Base-by-base conservation (phyloP, 1,140 invertebrate species). In the Thaumetopoea pityocampa region DNA sequence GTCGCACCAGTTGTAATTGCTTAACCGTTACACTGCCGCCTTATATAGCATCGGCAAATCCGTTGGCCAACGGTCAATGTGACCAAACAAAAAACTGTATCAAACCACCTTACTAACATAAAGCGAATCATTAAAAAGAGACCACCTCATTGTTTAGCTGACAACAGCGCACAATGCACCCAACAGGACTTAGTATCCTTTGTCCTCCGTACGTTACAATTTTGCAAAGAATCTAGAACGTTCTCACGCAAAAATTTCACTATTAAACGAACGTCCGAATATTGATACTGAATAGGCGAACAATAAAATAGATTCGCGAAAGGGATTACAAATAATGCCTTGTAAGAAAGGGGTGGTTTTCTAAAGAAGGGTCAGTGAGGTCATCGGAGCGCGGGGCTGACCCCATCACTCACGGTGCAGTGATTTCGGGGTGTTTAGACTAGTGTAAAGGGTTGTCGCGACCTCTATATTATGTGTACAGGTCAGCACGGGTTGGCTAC, bases 271-370 rank as follows among this genome's bases (percentile, higher is more conserved):
- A 61, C 58, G 62, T 61, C 53, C 67, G 47, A 56, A 67, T 45
- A 60, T 62, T 28, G 51, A 41, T 38, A 53, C 43, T 54, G 65
- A 73, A 80, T 72, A 53, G 69, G 52, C 32, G 57, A 32, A 83
- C 79, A 83, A 80, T 70, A 34, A 44, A 72, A 77, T 79, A 74
- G 76, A 81, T 83, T 83, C 77, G 79, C 79, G 59, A 77, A 76
- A 78, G 78, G 78, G 73, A 80, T 74, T 74, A 82, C 79, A 76
- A 83, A 83, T 79, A 79, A 81, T 81, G 66, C 48, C 58, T 68
- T 72, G 72, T 79, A 79, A 78, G 71, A 74, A 81, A 83, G 63
- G 79, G 79, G 66, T 79, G 49, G 64, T 50, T 57, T 72, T 76
- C 32, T 65, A 74, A 63, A 67, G 62, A 48, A 43, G 53, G 79